Base-by-base conservation (phyloP, 2,888 invertebrate genomes). In the Drosophila eohydei region DNA sequence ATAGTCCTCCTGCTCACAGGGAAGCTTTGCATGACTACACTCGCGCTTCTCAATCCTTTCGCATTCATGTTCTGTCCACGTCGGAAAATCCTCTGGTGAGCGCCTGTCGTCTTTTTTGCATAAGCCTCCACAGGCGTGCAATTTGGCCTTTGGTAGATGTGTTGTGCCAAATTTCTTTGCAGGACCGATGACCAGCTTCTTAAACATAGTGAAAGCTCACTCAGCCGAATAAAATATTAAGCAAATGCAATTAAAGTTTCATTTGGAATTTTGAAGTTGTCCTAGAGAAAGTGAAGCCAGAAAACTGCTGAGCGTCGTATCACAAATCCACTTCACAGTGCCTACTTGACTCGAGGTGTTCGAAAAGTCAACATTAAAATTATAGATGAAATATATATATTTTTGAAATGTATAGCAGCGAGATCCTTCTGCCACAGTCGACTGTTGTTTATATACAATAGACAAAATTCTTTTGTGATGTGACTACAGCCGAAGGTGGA, bases 1-100 rank as follows among this genome's bases (percentile, higher is more conserved):
- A n/a, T 59, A 73, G 12, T 71, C 69, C 3, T 40, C 2, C 3
- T 69, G 64, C 14, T 40, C 36, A 54, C 78, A 74, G 0, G 81
- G 40, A 0, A 52, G 34, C 6, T 58, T 48, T 0, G 58, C 32
- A 0, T 71, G 71, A 4, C 40, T 57, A 58, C 84, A 78, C 0
- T 30, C 7, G 0, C 51, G 30, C 0, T 8, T 7, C 0, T 28
- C 44, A 0, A 55, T 0, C 0, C 11, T 9, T 2, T 9, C 7
- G 46, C 85, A 79, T 0, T 3, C 7, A 0, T 21, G 11, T 0
- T 16, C 34, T 2, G 3, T 7, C 0, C 43, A 4, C 4, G 30
- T 38, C 0, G 63, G 54, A 7, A 64, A 69, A 1, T 36, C 16
- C 0, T 7, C 0, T 0, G 16, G 12, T 0, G 0, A 0, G 2